These are phyloP conservation scores for Sarcophaga peregrina DNA, from an alignment of 1,140 invertebrate species.

Conservation along the genomic window DNA sequence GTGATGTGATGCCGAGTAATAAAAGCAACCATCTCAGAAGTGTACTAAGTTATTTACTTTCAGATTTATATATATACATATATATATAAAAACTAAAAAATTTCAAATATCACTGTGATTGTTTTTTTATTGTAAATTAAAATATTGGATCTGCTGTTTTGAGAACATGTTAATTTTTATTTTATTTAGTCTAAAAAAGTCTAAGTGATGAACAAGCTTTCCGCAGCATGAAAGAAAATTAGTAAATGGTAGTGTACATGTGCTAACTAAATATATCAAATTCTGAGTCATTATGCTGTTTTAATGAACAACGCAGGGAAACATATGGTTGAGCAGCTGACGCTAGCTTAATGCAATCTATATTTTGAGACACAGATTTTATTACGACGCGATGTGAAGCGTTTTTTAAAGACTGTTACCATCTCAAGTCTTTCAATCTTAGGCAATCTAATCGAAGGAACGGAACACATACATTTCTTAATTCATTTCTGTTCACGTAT, in stretches of 20 bases:
- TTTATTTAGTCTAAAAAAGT: neutral
- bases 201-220: neutral
- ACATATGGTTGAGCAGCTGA: constrained; percentile 33
- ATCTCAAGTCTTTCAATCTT: neutral
- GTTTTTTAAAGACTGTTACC: neutral
- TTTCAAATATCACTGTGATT: constrained; percentile 67
- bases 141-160: constrained; percentile 67
- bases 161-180: constrained; percentile 50
- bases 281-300: constrained; percentile 17
- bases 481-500: neutral
- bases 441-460: neutral
- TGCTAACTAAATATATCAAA: neutral
- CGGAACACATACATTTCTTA: neutral
- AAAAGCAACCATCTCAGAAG: constrained; percentile 35
- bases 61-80: constrained; percentile 31
- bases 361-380: neutral
- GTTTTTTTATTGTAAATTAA: constrained; percentile 68
- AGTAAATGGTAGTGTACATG: neutral
- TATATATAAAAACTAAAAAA: constrained; percentile 51
- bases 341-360: neutral
- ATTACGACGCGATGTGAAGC: neutral
- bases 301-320: neutral
- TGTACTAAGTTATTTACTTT: constrained; percentile 33
- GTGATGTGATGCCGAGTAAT: constrained; percentile 19
- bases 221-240: neutral